Conservation (phyloP, 2,888 invertebrate genomes). For the Yponomeuta sedellus region DNA sequence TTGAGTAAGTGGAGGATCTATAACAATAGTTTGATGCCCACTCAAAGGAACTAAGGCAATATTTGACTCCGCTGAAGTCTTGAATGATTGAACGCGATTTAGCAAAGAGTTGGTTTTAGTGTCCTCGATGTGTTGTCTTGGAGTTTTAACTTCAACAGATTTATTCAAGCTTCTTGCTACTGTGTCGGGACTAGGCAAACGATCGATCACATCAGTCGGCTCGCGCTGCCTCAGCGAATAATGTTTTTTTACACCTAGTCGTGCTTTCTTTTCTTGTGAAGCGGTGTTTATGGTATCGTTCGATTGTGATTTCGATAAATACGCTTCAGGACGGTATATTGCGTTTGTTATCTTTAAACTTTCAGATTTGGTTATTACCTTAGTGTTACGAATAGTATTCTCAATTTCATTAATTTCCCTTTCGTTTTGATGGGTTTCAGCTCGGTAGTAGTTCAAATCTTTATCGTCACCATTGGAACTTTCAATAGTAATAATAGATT, state of each 20-base stretch:
- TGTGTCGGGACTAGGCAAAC: constrained; percentile 58
- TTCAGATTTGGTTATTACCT: constrained; percentile 65
- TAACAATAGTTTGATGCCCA: constrained; percentile 73
- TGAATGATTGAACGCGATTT: constrained; percentile 66
- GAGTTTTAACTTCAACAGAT: constrained; percentile 30
- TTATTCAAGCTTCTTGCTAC: constrained; percentile 42
- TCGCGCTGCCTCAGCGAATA: constrained; percentile 70
- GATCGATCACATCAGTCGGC: constrained; percentile 51
- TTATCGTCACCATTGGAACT: constrained; percentile 64
- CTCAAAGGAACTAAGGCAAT: constrained; percentile 67
- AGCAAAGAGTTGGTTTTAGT: constrained; percentile 50
- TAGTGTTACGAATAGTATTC: constrained; percentile 68
- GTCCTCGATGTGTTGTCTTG: constrained; percentile 36
- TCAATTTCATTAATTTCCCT: constrained; percentile 71
- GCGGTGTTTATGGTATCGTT: constrained; percentile 56
- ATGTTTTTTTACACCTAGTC: constrained; percentile 59
- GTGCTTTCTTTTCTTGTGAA: constrained; percentile 40
- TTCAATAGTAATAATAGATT: constrained; percentile 64
- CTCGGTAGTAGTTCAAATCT: constrained; percentile 45
- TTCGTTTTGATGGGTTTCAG: constrained; percentile 68
- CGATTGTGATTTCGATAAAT: constrained; percentile 53
- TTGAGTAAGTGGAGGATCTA: constrained; percentile 60
- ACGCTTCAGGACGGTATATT: constrained; percentile 45
- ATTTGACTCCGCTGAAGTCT: constrained; percentile 65
- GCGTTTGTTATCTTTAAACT: constrained; percentile 50